These are phyloP conservation scores for Hermaeophaga mercurialis DNA, from an alignment of 2,888 invertebrate species.

Conservation along the genomic window DNA sequence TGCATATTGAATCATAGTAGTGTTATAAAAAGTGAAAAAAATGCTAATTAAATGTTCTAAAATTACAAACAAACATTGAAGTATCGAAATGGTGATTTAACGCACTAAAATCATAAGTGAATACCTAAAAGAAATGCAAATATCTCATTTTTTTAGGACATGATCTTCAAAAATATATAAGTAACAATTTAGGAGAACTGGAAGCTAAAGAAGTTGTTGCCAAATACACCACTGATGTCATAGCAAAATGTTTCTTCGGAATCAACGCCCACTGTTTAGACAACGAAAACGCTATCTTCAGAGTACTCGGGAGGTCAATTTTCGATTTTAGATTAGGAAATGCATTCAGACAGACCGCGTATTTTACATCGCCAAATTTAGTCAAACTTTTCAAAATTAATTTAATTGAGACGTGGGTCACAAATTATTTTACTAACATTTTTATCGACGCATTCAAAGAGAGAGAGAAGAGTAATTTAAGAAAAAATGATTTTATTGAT, in stretches of 20 bases:
- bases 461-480: constrained; percentile 37
- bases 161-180: constrained; percentile 17
- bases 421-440: constrained; percentile 43
- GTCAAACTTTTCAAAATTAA: constrained; percentile 42
- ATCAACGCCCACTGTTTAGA: constrained; percentile 54
- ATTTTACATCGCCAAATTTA: constrained; percentile 44
- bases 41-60: too few relatives aligned
- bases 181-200: constrained; percentile 20
- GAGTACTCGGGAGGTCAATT: constrained; percentile 48
- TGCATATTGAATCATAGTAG: too few relatives aligned
- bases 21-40: too few relatives aligned
- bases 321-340: constrained; percentile 46
- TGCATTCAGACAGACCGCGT: constrained; percentile 42
- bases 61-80: too few relatives aligned
- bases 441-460: constrained; percentile 45
- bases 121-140: too few relatives aligned
- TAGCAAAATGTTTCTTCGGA: constrained; percentile 58
- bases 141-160: constrained; percentile 19
- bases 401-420: constrained; percentile 42
- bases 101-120: too few relatives aligned
- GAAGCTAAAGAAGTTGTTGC: constrained; percentile 52
- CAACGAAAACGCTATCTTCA: constrained; percentile 52
- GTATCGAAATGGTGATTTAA: too few relatives aligned
- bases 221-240: constrained; percentile 57
- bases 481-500: constrained; percentile 64